Evolutionary conservation across 2,113 vertebrate genomes (phyloP), one percentile per base, ranked within the genome.

Genomic region (Leptocoma aspasia): DNA sequence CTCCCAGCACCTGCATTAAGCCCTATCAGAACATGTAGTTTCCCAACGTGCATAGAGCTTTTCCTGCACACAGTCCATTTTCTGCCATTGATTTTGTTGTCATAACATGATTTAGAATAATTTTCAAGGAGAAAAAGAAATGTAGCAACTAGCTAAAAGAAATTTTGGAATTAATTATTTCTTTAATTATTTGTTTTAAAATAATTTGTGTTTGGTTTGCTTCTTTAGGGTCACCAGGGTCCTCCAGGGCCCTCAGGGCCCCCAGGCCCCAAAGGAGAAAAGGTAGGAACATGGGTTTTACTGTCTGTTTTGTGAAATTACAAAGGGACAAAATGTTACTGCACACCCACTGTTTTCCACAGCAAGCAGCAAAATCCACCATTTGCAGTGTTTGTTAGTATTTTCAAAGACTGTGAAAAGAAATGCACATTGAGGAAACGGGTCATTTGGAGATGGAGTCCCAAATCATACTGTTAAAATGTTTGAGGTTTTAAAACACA

Each of bases 241-340:
- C 98, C 98, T 66, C 94, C 97, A 47, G 99, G 99, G 79, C 97
- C 98, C 24, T 82, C 98, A 54, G 99, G 99, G 42, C 95, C 98
- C 53, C 98, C 99, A 45, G 99, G 99, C 72, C 98, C 98, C 69
- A 99, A 99, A 98, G 99, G 99, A 97, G 99, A 99, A 98, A 99
- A 99, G 98, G 99, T 99, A 56, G 80, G 83, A 68, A 89, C 35
- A 56, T 14, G 26, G 11, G 21, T 76, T 80, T 56, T 72, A 14
- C 18, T 86, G 50, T 10, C 15, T 84, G 66, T 21, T 87, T 57
- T 53, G 23, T 59, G 50, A 87, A 52, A 66, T 80, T 82, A 18
- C 28, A 52, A 81, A 92, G 8, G 11, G 28, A 71, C 41, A 26
- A 86, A 86, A 86, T 61, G 50, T 82, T 94, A 45, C 41, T 87